A percentile compares a stretch with the other conserved stretches of the same genome.
These are phyloP conservation scores for Corynorhinus townsendii DNA, from an alignment of 2,113 vertebrate genomes.

Conservation along the genomic window DNA sequence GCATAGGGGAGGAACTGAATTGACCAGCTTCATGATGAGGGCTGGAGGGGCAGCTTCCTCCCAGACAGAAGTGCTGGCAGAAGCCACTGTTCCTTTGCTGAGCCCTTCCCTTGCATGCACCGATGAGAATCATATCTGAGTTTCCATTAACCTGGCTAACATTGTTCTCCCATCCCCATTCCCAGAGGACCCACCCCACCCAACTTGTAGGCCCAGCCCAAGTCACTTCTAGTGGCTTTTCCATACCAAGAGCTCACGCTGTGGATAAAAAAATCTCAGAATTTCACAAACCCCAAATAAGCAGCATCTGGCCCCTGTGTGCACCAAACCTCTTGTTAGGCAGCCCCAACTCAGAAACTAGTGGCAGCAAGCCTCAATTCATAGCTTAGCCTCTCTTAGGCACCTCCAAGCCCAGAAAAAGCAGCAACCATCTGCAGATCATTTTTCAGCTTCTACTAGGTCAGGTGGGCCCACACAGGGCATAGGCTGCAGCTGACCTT, in stretches of 20 bases:
- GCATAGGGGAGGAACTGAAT: neutral
- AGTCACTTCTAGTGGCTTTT: neutral
- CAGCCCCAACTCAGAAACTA: neutral
- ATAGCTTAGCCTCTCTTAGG: neutral
- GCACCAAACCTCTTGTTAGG: neutral
- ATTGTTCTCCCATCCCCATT: neutral
- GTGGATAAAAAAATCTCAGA: neutral
- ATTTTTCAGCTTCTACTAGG: neutral
- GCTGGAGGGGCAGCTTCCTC: neutral
- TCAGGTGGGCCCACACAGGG: neutral
- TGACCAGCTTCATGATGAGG: neutral
- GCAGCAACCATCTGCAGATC: neutral
- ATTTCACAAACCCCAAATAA: neutral
- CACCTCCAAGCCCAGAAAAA: neutral
- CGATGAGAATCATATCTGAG: neutral
- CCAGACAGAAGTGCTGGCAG: neutral
- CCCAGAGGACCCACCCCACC: neutral
- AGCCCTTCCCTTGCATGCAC: neutral
- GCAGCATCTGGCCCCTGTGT: neutral
- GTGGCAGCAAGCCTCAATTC: neutral
- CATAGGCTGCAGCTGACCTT: neutral
- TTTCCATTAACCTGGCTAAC: neutral
- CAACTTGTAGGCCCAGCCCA: neutral
- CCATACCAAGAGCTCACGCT: neutral
- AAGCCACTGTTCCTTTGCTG: neutral